Base-by-base conservation (phyloP, 2,113 vertebrate genomes). In the Trochalopteron elliotii region DNA sequence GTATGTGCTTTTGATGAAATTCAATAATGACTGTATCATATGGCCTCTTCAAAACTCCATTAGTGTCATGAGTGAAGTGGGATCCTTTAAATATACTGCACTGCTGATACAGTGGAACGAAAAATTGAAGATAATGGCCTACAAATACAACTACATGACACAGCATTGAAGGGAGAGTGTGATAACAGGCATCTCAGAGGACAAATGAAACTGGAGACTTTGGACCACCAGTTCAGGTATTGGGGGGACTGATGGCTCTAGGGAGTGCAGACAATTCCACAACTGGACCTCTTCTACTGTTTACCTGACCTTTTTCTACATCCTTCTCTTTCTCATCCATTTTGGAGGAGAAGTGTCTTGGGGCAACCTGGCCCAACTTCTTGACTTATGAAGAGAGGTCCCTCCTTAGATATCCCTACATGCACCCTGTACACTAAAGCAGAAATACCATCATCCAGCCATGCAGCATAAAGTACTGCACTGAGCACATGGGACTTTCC, bases 401-500 rank as follows among this genome's bases (percentile, higher is more conserved):
- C n/a, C 40, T 76, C 55, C 60, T 79, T 22, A 33, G 65, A 39
- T 20, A 70, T 16, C 33, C 39, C 31, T 18, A 21, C 27, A 44
- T 11, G 53, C 2, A 42, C 33, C 35, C 67, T 67, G 27, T 12
- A 44, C 35, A 35, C 25, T n/a, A 15, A 55, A 65, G 72, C 19
- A 52, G 55, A 45, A 57, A 71, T 15, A 20, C 20, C 4, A 9
- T 15, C 83, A 83, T 9, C 45, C 68, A 77, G 47, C 30, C 47
- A 30, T 2, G 9, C 45, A 69, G 63, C 0, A 0, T 5, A 6
- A 45, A 70, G 53, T 2, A 35, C 28, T 22, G 77, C 56, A 12
- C 39, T 14, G 22, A 89, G 45, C 52, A 71, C 60, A n/a, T 0
- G 53, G 70, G 75, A 45, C 50, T 90, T 90, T 77, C 71, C 79